phyloP scores from a whole-genome alignment of 2,113 vertebrate genomes.

The Heloderma charlesbogerti region DNA sequence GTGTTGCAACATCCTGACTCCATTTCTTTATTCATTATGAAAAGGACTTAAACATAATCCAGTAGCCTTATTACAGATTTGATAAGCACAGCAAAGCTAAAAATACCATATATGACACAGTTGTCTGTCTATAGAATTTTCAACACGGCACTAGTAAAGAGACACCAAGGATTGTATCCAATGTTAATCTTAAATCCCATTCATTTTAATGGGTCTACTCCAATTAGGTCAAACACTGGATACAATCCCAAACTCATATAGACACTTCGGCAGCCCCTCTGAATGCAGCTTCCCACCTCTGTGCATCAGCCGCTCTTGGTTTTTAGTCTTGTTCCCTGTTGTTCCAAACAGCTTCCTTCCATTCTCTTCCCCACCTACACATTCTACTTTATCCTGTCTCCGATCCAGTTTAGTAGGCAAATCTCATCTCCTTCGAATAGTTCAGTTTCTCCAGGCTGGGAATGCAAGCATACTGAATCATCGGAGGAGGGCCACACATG shows the following conservation, averaged over 20 bases:
- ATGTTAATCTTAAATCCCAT: no score
- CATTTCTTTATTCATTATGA: background rate
- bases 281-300: conserved; percentile 50
- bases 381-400: background rate
- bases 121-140: conserved; percentile 14
- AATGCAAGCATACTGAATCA: conserved; percentile 97
- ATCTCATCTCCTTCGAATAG: conserved; percentile 82
- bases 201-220: no score
- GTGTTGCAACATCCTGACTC: background rate
- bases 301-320: conserved; percentile 19
- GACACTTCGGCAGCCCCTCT: conserved; percentile 19
- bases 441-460: conserved; percentile 93
- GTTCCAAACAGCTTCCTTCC: background rate
- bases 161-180: background rate
- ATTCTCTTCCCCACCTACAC: background rate
- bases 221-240: no score
- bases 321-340: conserved; percentile 32
- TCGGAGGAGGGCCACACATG: conserved; percentile 96
- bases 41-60: background rate
- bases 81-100: background rate
- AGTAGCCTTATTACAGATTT: background rate
- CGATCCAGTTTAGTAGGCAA: conserved; percentile 79
- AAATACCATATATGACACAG: background rate
- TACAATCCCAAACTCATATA: background rate
- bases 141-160: background rate